Evolutionary conservation across 2,797 vertebrate species (phyloP).

Genomic region (Enteromius radiatus): DNA sequence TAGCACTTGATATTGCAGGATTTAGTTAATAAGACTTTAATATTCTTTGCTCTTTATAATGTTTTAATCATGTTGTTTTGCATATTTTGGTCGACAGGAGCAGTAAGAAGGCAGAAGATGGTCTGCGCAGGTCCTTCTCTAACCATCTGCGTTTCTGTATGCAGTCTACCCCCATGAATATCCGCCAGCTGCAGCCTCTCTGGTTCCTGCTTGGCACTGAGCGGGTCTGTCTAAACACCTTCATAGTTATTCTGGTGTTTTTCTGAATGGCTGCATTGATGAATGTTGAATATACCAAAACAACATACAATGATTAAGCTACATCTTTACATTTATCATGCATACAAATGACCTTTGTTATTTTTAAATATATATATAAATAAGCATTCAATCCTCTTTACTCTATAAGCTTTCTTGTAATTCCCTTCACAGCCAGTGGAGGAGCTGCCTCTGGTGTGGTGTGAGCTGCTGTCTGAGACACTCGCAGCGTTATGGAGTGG

Average conservation of each 20-base stretch:
- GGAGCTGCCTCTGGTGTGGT: conserved; percentile 85
- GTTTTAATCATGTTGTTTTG: background rate
- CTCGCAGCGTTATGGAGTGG: conserved; percentile 87
- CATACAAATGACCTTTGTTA: background rate
- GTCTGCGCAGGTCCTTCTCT: conserved; percentile 75
- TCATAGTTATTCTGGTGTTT: background rate
- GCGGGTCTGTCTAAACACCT: conserved; percentile 73
- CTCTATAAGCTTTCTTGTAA: conserved; percentile 2
- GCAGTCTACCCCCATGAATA: conserved; percentile 84
- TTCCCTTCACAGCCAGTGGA: conserved; percentile 73
- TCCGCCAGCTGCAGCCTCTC: conserved; percentile 84
- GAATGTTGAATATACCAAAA: background rate
- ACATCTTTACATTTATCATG: background rate
- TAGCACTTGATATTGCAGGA: background rate
- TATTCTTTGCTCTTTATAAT: background rate
- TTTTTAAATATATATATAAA: background rate
- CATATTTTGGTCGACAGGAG: conserved; percentile 69
- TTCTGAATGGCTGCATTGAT: background rate
- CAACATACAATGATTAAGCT: background rate
- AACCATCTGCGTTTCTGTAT: conserved; percentile 88
- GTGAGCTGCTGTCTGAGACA: conserved; percentile 84
- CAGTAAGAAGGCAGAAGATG: conserved; percentile 70
- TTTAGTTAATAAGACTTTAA: background rate
- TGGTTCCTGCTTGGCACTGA: conserved; percentile 85
- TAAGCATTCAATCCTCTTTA: background rate